Percentiles rank a stretch among this genome's conserved stretches.
phyloP scores from a whole-genome alignment of 2,113 vertebrate genomes.

The Triplophysa tibetana region DNA sequence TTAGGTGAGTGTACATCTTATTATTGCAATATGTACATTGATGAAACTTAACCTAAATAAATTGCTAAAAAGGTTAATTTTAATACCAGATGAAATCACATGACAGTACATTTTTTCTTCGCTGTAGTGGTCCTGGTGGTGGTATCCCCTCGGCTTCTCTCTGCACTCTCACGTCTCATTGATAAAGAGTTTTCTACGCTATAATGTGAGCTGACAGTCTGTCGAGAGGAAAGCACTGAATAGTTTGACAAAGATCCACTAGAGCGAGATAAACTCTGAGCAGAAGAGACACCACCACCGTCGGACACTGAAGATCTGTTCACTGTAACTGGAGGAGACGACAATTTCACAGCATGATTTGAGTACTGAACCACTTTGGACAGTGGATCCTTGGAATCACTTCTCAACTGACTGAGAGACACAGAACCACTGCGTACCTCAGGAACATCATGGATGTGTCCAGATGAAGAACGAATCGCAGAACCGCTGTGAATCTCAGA shows the following conservation, averaged over 20 bases:
- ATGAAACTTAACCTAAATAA: too few relatives aligned
- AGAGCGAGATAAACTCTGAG: background rate
- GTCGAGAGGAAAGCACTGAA: background rate
- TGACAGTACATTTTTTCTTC: background rate
- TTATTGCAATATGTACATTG: too few relatives aligned
- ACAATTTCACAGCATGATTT: background rate
- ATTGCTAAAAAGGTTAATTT: too few relatives aligned
- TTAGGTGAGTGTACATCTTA: too few relatives aligned
- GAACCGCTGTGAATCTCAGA: too few relatives aligned
- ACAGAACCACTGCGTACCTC: too few relatives aligned
- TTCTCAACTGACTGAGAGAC: background rate
- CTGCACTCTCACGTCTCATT: background rate
- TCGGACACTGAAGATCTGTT: background rate
- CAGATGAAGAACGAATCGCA: too few relatives aligned
- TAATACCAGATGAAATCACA: background rate
- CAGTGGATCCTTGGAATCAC: background rate
- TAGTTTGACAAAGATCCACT: background rate
- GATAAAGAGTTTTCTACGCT: background rate
- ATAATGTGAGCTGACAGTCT: background rate
- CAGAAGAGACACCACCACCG: background rate
- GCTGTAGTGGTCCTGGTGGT: background rate
- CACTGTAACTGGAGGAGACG: background rate
- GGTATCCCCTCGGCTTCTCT: background rate
- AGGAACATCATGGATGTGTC: too few relatives aligned
- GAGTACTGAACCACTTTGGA: background rate